Evolutionary conservation across 1,140 invertebrate species (phyloP).

Genomic region (Penaeus vannamei): DNA sequence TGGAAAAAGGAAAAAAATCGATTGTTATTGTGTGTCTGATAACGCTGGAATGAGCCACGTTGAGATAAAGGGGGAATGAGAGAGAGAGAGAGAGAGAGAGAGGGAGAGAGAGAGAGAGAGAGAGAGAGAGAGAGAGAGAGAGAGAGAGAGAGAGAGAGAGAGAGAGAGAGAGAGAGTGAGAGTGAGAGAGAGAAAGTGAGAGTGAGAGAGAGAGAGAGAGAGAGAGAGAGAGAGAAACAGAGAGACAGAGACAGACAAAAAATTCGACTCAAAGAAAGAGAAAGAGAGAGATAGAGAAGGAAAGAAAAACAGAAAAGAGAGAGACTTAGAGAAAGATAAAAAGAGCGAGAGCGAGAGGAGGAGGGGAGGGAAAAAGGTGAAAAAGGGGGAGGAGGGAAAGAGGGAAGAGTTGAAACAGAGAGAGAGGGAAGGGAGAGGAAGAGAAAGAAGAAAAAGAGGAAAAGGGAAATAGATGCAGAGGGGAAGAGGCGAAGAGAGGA

Average conservation of each 20-base stretch:
- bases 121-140: conserved; percentile 8
- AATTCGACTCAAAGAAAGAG: background rate
- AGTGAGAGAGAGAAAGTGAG: background rate
- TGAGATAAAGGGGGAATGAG: background rate
- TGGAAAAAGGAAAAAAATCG: background rate
- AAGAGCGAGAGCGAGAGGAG: background rate
- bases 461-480: background rate
- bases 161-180: conserved; percentile 26
- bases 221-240: background rate
- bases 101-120: background rate
- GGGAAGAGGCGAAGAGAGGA: background rate
- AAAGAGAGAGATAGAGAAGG: background rate
- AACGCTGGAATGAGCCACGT: background rate
- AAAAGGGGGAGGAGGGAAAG: background rate
- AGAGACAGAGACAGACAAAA: background rate
- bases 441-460: conserved; percentile 3
- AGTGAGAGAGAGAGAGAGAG: conserved; percentile 23
- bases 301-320: too few relatives aligned
- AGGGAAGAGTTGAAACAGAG: background rate
- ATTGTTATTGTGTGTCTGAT: background rate
- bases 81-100: conserved; percentile 6
- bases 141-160: background rate
- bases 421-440: conserved; percentile 19
- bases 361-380: background rate
- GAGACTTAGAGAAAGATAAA: background rate